phyloP scores from a whole-genome alignment of 2,888 invertebrate species.

The Gymnocheta viridis region DNA sequence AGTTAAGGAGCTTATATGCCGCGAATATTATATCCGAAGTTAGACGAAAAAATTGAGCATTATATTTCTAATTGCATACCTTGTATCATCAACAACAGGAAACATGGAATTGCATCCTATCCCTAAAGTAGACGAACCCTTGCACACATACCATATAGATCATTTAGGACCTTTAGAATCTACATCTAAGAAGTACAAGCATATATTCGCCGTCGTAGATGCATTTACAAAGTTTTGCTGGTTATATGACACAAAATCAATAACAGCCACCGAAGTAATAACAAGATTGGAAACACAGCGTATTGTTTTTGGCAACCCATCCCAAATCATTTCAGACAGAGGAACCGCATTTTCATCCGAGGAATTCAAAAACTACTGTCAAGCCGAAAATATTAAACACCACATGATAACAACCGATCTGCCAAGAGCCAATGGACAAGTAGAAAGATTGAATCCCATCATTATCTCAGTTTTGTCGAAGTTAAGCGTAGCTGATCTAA shows the following conservation, averaged over 20 bases:
- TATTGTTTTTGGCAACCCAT: conserved; percentile 77
- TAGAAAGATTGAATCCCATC: no score
- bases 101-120: conserved; percentile 60
- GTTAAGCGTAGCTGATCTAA: no score
- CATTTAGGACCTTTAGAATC: conserved; percentile 33
- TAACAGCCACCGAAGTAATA: conserved; percentile 6
- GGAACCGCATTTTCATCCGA: no score
- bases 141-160: conserved; percentile 53
- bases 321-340: no score
- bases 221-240: conserved; percentile 60
- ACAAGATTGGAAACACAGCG: conserved; percentile 67
- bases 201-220: conserved; percentile 59
- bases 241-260: conserved; percentile 32
- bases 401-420: no score
- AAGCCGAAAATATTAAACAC: no score
- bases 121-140: conserved; percentile 54
- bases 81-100: conserved; percentile 50
- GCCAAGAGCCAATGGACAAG: no score
- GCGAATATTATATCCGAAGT: conserved; percentile 58
- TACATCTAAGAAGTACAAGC: conserved; percentile 57
- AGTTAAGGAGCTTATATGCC: conserved; percentile 52
- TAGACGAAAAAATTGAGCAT: conserved; percentile 58
- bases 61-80: conserved; percentile 51
- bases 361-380: no score
- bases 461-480: no score